These are phyloP conservation scores for Sminthurinus signatus DNA, from an alignment of 1,140 invertebrate species.

Conservation along the genomic window DNA sequence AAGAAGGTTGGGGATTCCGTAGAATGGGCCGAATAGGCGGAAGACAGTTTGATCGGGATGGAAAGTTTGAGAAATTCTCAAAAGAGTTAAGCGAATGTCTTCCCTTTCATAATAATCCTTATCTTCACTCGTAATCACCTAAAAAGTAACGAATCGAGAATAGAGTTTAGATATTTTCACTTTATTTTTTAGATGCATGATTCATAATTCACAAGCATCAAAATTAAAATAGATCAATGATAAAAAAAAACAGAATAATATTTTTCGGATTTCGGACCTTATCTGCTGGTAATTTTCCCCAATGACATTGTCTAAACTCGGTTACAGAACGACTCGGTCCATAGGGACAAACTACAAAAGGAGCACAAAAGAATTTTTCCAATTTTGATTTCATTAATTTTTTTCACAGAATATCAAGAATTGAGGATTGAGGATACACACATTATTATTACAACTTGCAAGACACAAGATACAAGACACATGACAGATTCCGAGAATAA, in stretches of 20 bases:
- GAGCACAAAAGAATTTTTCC: too few species aligned
- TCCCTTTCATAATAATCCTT: constrained; percentile 37
- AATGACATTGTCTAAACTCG: constrained; percentile 41
- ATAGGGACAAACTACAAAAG: constrained; percentile 36
- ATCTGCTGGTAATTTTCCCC: constrained; percentile 37
- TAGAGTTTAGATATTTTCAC: too few species aligned
- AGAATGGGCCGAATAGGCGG: constrained; percentile 38
- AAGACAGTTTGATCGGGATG: constrained; percentile 39
- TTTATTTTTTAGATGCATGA: neutral
- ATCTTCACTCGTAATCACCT: constrained; percentile 32
- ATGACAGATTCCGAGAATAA: too few species aligned
- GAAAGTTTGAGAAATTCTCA: constrained; percentile 37
- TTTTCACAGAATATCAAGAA: too few species aligned
- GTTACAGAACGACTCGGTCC: constrained; percentile 34
- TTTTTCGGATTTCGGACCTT: too few species aligned
- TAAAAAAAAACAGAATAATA: too few species aligned
- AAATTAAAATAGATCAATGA: too few species aligned
- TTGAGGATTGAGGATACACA: too few species aligned
- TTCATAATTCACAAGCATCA: too few species aligned
- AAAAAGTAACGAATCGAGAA: neutral
- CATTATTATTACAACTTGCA: too few species aligned
- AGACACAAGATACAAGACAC: too few species aligned
- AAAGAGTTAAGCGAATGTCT: constrained; percentile 36
- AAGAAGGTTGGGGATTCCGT: constrained; percentile 36
- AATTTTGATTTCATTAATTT: too few species aligned